These are phyloP conservation scores for Tiaroga cobitis DNA, from an alignment of 2,797 vertebrate species.

Conservation along the genomic window DNA sequence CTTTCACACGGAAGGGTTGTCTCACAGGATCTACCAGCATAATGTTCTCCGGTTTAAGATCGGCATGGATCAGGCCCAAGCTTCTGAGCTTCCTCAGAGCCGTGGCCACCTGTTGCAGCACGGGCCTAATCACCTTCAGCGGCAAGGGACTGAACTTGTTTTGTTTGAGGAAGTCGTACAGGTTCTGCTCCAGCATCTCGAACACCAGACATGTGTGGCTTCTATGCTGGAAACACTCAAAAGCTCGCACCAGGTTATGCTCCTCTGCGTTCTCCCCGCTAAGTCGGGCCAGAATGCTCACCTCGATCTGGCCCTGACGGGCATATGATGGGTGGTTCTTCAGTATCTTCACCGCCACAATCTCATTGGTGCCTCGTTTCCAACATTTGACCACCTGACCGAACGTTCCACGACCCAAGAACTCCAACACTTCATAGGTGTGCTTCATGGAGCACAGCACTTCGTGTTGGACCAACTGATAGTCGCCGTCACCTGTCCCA, in stretches of 20 bases:
- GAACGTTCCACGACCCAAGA: conserved; percentile 94
- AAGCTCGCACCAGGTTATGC: conserved; percentile 93
- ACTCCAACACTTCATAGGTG: conserved; percentile 95
- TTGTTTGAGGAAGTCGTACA: conserved; percentile 98
- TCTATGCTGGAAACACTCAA: conserved; percentile 96
- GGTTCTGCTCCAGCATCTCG: conserved; percentile 98
- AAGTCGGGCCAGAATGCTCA: conserved; percentile 89
- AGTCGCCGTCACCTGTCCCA: conserved; percentile 87
- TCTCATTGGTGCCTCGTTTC: conserved; percentile 94
- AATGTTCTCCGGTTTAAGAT: conserved; percentile 99
- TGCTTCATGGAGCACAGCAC: conserved; percentile 93
- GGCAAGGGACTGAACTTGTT: conserved; percentile 98
- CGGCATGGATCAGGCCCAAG: conserved; percentile 96
- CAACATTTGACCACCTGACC: conserved; percentile 98
- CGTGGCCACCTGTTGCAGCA: conserved; percentile 95
- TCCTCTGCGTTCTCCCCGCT: conserved; percentile 95
- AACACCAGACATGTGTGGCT: conserved; percentile 97
- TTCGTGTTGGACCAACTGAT: conserved; percentile 95
- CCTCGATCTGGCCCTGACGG: conserved; percentile 94
- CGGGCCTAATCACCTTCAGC: conserved; percentile 93
- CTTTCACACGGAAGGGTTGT: conserved; percentile 97
- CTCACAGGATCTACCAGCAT: conserved; percentile 96
- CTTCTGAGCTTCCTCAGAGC: conserved; percentile 96
- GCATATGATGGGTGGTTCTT: conserved; percentile 98
- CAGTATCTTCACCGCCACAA: conserved; percentile 95